Evolutionary conservation across 2,797 vertebrate genomes (phyloP), one percentile per base, ranked within the genome.

Genomic region (Dryobates pubescens): DNA sequence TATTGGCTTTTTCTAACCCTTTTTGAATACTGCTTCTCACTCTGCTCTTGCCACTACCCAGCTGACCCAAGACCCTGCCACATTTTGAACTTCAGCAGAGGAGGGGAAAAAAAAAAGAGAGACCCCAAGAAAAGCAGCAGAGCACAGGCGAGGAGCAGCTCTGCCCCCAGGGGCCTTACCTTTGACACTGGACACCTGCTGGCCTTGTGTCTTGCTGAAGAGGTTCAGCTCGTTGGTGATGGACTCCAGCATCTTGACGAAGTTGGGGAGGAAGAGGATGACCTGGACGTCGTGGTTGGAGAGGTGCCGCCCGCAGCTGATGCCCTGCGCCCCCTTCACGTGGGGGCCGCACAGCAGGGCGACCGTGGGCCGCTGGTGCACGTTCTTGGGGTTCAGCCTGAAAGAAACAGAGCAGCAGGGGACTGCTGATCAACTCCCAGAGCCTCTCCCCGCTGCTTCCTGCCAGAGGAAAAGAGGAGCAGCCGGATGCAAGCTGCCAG

Each of bases 241-340:
- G 5, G 98, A 98, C 88, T 99, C 99, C 27, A 99, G 98, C 99
- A 99, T 99, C 98, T 99, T 99, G 83, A 99, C 99, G 71, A 99
- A 99, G 94, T 99, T 99, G 67, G 99, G 99, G 49, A 99, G 98
- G 94, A 99, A 99, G 70, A 99, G 98, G 90, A 99, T 98, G 80
- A 99, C 98, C 12, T 99, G 99, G 32, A 99, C 99, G 9, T 99
- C 99, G 1, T 99, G 99, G 96, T 99, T 99, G 96, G 99, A 98
- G 89, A 99, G 98, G 95, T 99, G 99, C 34, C 99, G 98, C 2
- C 99, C 99, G 4, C 99, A 99, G 96, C 99, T 99, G 97, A 99
- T 99, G 30, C 99, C 99, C 96, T 99, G 99, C n/a, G 99, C 98
- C 22, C 99, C 99, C 94, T 99, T 99, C 70, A 99, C 98, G 1